Conservation (phyloP, 2,113 vertebrate genomes). For the Phocoena sinus region DNA sequence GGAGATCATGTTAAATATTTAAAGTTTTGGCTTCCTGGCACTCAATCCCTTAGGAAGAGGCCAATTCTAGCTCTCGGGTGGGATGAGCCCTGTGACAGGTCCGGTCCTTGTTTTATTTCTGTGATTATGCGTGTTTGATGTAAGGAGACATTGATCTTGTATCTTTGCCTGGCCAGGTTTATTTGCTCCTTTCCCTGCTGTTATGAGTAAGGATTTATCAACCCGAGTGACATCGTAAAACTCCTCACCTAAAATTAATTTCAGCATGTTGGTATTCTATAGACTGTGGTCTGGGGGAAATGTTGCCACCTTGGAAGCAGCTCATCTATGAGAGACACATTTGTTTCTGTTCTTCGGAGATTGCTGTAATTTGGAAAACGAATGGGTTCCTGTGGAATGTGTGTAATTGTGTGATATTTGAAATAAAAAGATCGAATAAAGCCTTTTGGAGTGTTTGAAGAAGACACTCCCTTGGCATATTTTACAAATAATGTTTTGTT, state of each 20-base stretch:
- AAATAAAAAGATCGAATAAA: neutral
- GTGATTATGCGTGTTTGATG: neutral
- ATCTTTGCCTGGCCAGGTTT: neutral
- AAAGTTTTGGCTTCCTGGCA: neutral
- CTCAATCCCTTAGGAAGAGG: neutral
- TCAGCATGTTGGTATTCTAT: neutral
- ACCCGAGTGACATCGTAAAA: neutral
- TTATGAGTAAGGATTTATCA: neutral
- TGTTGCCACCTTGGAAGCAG: neutral
- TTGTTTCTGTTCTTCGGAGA: neutral
- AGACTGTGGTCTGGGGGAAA: neutral
- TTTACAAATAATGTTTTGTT: neutral
- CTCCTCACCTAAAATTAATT: neutral
- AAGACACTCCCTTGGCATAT: neutral
- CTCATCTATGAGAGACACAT: accelerated
- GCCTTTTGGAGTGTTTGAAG: neutral
- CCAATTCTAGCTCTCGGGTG: neutral
- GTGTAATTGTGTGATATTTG: neutral
- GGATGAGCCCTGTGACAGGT: neutral
- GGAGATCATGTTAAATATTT: neutral
- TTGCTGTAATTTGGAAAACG: no score
- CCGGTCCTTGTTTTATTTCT: accelerated
- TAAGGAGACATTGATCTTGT: neutral
- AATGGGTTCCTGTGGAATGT: neutral
- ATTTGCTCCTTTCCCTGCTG: neutral